These are phyloP conservation scores for Melanotaenia nigrans DNA, from an alignment of 2,797 vertebrate species.

Conservation along the genomic window DNA sequence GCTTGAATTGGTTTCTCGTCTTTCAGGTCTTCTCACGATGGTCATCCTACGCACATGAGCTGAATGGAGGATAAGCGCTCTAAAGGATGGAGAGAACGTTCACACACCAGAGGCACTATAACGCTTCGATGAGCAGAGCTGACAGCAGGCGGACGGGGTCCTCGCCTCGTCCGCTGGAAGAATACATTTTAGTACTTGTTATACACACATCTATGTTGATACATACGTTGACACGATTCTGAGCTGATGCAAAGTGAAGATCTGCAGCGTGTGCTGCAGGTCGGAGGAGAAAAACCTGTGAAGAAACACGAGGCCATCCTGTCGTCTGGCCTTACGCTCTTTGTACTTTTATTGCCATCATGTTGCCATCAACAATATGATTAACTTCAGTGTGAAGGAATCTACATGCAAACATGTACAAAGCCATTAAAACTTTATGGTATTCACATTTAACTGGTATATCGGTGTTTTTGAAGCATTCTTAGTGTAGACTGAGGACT, in stretches of 20 bases:
- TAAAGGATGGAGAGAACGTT: slow-evolving; percentile 33
- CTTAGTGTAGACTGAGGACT: slow-evolving; percentile 46
- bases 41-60: slow-evolving; percentile 94
- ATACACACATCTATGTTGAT: slow-evolving; percentile 47
- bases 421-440: slow-evolving; percentile 68
- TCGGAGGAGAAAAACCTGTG: slow-evolving; percentile 43
- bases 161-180: slow-evolving; percentile 36
- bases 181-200: slow-evolving; percentile 50
- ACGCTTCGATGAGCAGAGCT: slow-evolving; percentile 40
- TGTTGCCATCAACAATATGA: slow-evolving; percentile 45
- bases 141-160: slow-evolving; percentile 26
- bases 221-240: slow-evolving; percentile 14
- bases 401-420: slow-evolving; percentile 57
- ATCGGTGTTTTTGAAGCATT: slow-evolving; percentile 57
- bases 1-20: background rate
- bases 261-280: slow-evolving; percentile 15
- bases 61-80: slow-evolving; percentile 36
- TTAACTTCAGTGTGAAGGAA: slow-evolving; percentile 55
- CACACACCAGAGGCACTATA: slow-evolving; percentile 51
- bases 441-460: slow-evolving; percentile 60
- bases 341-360: slow-evolving; percentile 64
- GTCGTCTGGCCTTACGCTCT: slow-evolving; percentile 58
- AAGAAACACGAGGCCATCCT: slow-evolving; percentile 53
- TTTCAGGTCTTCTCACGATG: slow-evolving; percentile 98
- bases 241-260: slow-evolving; percentile 46